These are phyloP conservation scores for Drosophila novamexicana DNA, from an alignment of 1,140 invertebrate genomes.

Conservation along the genomic window DNA sequence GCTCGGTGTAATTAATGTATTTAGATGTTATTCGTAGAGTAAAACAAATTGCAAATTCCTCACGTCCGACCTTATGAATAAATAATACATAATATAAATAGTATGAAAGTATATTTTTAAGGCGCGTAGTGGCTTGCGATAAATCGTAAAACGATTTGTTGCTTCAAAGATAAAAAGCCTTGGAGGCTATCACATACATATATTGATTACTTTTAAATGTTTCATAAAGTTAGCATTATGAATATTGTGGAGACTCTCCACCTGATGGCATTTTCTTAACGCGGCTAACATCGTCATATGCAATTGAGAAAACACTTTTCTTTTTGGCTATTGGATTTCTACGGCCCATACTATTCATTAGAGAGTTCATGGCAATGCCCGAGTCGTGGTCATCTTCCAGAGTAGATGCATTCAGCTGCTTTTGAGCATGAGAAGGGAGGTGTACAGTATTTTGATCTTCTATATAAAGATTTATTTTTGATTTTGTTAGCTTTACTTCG, in stretches of 20 bases:
- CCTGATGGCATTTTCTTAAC: slow-evolving; percentile 82
- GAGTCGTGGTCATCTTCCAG: slow-evolving; percentile 90
- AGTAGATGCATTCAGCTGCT: slow-evolving; percentile 78
- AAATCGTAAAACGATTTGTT: slow-evolving; percentile 51
- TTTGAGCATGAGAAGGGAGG: slow-evolving; percentile 45
- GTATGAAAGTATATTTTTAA: slow-evolving; percentile 40
- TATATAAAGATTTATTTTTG: slow-evolving; percentile 60
- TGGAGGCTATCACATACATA: slow-evolving; percentile 79
- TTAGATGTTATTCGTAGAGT: slow-evolving; percentile 32
- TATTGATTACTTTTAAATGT: slow-evolving; percentile 54
- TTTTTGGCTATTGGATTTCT: slow-evolving; percentile 92
- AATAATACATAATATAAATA: slow-evolving; percentile 30
- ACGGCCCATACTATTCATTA: slow-evolving; percentile 86
- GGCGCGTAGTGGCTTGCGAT: slow-evolving; percentile 33
- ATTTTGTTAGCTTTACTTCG: slow-evolving; percentile 73
- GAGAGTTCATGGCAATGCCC: slow-evolving; percentile 89
- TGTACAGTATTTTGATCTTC: slow-evolving; percentile 42
- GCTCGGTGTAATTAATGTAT: neutral
- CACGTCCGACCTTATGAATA: slow-evolving; percentile 36
- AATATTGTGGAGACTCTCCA: slow-evolving; percentile 82
- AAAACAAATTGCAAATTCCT: slow-evolving; percentile 57
- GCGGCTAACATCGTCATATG: slow-evolving; percentile 91
- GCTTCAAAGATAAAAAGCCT: slow-evolving; percentile 69
- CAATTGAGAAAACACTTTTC: slow-evolving; percentile 97
- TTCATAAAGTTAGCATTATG: slow-evolving; percentile 39